phyloP scores from a whole-genome alignment of 2,113 vertebrate species.

The Lamprotornis superbus region DNA sequence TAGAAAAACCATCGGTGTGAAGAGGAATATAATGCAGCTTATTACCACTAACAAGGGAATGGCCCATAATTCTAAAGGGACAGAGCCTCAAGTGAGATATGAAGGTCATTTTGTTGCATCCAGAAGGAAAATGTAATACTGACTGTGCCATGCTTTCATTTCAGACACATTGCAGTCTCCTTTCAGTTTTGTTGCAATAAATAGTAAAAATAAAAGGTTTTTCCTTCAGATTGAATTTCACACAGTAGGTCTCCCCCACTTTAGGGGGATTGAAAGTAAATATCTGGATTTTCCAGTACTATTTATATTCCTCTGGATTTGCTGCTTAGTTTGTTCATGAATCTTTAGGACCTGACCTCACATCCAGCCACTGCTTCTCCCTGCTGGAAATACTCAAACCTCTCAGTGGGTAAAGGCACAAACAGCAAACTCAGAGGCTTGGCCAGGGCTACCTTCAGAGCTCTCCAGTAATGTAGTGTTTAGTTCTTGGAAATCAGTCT shows the following conservation, averaged over 20 bases:
- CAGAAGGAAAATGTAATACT: conserved; percentile 27
- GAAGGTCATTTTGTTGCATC: conserved; percentile 42
- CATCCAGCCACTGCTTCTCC: neutral
- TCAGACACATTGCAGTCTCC: neutral
- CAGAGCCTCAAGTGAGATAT: conserved; percentile 37
- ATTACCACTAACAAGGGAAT: conserved; percentile 58
- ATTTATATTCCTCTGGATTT: neutral
- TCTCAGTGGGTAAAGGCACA: neutral
- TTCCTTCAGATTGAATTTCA: neutral
- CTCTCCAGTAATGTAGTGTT: neutral
- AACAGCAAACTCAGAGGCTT: neutral
- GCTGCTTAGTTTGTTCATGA: neutral
- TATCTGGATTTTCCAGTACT: neutral
- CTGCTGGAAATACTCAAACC: neutral
- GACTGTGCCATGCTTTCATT: neutral
- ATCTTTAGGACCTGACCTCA: neutral
- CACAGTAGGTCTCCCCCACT: neutral
- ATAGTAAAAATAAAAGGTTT: neutral
- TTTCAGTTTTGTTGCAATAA: neutral
- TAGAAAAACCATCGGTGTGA: conserved; percentile 1
- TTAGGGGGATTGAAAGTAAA: neutral
- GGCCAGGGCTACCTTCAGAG: neutral
- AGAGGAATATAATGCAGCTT: conserved; percentile 41
- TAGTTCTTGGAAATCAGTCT: neutral
- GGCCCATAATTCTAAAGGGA: conserved; percentile 32